These are phyloP conservation scores for Drosophila vallismaia DNA, from an alignment of 2,888 invertebrate species.

Conservation along the genomic window DNA sequence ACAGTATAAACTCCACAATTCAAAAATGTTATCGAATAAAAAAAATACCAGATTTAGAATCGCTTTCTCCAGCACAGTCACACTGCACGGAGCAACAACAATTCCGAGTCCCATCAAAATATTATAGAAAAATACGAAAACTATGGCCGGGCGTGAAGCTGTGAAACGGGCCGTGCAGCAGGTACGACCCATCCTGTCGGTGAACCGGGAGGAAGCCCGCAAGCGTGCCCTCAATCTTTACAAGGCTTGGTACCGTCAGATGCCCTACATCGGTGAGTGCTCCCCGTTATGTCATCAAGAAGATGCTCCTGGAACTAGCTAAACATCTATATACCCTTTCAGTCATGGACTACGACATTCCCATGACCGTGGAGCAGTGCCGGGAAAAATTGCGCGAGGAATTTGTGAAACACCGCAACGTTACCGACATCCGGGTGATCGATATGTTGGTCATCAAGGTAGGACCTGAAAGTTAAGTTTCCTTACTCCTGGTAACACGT, in stretches of 20 bases:
- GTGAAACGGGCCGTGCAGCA: conserved; percentile 86
- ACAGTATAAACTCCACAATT: background rate
- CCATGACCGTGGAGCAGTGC: conserved; percentile 89
- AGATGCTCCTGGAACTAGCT: conserved; percentile 20
- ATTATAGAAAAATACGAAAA: conserved; percentile 12
- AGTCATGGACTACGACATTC: conserved; percentile 94
- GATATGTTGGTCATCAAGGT: conserved; percentile 97
- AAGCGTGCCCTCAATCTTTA: conserved; percentile 94
- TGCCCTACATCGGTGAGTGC: conserved; percentile 92
- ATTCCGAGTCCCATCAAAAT: background rate
- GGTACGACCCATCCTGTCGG: conserved; percentile 94
- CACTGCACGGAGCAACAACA: conserved; percentile 4
- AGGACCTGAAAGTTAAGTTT: conserved; percentile 56
- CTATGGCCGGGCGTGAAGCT: conserved; percentile 84
- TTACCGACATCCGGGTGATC: conserved; percentile 94
- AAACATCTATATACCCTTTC: conserved; percentile 59
- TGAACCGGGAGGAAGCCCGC: conserved; percentile 90
- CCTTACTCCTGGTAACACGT: too few relatives aligned
- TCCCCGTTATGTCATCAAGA: conserved; percentile 72
- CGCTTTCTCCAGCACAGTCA: background rate
- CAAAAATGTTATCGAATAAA: background rate
- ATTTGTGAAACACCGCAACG: conserved; percentile 90
- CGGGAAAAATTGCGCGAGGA: conserved; percentile 90
- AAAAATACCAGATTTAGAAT: background rate
- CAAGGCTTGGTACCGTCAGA: conserved; percentile 96